Evolutionary conservation across 2,797 vertebrate species (phyloP), one percentile per base, ranked within the genome.

Genomic region (Argentina silus): DNA sequence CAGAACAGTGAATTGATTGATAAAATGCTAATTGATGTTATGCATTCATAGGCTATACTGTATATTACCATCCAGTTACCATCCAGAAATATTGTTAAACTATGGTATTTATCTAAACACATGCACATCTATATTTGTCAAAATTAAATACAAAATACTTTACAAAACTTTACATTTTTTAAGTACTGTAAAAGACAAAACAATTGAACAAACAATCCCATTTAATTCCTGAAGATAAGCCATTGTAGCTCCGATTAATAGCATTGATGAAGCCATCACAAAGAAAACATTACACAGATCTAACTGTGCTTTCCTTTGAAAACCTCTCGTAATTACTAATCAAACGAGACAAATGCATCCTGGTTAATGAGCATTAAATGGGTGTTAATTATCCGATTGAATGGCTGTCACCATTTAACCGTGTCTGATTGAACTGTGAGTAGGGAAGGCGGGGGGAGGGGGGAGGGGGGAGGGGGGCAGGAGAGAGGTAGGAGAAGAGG

Each of bases 371-470:
- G 88, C 89, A 84, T 90, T 93, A 92, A 93, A 92, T 78, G 83
- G 87, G 83, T 88, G 87, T 88, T 93, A 93, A 94, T 94, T 94
- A 93, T 92, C 89, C 91, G 88, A 92, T 90, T 93, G 89, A 94
- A 90, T 88, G 91, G 86, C 91, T 94, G 93, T 93, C 90, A 90
- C 87, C 82, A 89, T 90, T 86, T 91, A 87, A 92, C 86, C 81
- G 75, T 85, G 88, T 86, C 87, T 93, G 88, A 94, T 88, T 85
- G 87, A 85, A 71, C 70, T 70, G 64, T 66, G 67, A 57, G 65
- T 70, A 69, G 75, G 66, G 75, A 77, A 66, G 68, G 72, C 42
- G 62, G 75, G 69, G 64, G 45, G 45, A 68, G 76, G 78, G 72
- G 69, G 61, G 0, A 55, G 47, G 47, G 21, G 47, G 51, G 43